Evolutionary conservation across 2,113 vertebrate genomes (phyloP).

Genomic region (Anser brachyrhynchus): DNA sequence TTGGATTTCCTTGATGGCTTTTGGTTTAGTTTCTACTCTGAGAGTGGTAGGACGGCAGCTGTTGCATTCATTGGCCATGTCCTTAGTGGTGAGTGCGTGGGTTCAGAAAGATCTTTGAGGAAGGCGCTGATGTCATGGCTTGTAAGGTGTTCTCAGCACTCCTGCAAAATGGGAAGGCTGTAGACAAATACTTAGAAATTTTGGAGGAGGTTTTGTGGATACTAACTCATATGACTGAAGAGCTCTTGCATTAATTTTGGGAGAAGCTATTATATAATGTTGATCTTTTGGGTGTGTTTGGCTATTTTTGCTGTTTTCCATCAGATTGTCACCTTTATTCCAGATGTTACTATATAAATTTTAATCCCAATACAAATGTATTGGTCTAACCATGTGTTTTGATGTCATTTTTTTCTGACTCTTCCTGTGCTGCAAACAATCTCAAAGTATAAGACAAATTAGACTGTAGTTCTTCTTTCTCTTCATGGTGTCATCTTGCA

Average conservation of each 20-base stretch:
- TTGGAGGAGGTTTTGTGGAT: not conserved
- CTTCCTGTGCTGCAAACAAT: not conserved
- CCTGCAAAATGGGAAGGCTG: not conserved
- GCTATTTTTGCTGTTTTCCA: not conserved
- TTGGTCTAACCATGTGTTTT: not conserved
- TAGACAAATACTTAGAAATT: not conserved
- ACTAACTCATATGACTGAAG: not conserved
- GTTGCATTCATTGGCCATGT: not conserved
- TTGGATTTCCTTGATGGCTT: not conserved
- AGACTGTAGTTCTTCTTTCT: not conserved
- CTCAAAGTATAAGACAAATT: not conserved
- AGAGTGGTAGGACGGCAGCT: not conserved
- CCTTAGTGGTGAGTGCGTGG: accelerated
- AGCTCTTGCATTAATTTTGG: not conserved
- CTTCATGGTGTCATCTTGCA: not conserved
- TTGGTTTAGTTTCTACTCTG: not conserved
- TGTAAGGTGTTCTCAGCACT: not conserved
- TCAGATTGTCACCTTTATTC: not conserved
- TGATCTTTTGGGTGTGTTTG: not conserved
- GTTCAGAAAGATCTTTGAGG: not conserved
- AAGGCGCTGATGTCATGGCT: not conserved
- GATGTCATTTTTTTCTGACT: not conserved
- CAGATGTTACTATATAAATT: not conserved
- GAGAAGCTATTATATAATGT: not conserved
- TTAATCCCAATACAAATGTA: not conserved